Conservation (phyloP, 2,113 vertebrate genomes). For the Amazona vittata region DNA sequence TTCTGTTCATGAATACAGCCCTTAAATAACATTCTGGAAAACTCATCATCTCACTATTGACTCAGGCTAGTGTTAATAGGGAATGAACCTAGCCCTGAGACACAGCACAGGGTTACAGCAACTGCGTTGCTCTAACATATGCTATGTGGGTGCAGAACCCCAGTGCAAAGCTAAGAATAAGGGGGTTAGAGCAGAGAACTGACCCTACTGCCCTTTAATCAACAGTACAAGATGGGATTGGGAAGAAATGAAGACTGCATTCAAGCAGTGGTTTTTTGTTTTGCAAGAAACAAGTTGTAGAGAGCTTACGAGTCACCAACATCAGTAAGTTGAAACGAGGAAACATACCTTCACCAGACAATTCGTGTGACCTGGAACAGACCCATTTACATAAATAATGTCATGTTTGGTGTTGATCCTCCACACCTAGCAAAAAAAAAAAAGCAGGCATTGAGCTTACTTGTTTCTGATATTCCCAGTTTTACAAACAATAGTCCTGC, state of each 20-base stretch:
- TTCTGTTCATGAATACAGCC: background rate
- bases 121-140: background rate
- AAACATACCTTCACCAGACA: constrained; percentile 92
- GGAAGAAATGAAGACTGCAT: background rate
- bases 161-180: background rate
- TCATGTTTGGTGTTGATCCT: constrained; percentile 91
- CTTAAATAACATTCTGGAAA: background rate
- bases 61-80: background rate
- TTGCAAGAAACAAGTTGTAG: background rate
- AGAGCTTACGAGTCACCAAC: background rate
- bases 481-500: background rate
- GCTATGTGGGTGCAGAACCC: no score
- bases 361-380: constrained; percentile 91
- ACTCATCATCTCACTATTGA: no score
- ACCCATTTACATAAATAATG: constrained; percentile 91
- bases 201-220: background rate
- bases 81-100: background rate
- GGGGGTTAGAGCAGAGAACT: background rate
- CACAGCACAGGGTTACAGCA: background rate
- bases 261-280: background rate
- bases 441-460: background rate
- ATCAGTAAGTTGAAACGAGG: background rate
- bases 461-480: background rate
- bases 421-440: constrained; percentile 84
- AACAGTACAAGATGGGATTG: background rate